These are phyloP conservation scores for Oryzias curvinotus DNA, from an alignment of 2,113 vertebrate genomes.

Conservation along the genomic window DNA sequence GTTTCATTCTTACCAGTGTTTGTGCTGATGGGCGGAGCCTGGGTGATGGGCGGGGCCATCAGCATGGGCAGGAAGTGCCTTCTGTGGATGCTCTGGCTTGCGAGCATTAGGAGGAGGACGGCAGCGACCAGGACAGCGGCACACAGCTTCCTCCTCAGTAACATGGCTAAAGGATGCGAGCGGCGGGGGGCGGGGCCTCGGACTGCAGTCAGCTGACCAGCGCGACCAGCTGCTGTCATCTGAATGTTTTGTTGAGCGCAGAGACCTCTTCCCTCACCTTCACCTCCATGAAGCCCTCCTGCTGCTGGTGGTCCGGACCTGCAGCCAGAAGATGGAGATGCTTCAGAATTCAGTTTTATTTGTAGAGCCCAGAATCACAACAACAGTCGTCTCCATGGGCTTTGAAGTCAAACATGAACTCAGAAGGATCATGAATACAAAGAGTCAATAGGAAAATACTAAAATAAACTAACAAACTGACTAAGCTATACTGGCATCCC, in stretches of 20 bases:
- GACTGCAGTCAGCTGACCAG: slow-evolving; percentile 4
- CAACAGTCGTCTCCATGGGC: too few relatives aligned
- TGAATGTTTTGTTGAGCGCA: slow-evolving; percentile 6
- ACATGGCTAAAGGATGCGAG: slow-evolving; percentile 54
- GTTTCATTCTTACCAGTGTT: slow-evolving; percentile 36
- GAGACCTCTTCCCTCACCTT: not conserved
- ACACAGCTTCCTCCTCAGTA: slow-evolving; percentile 69
- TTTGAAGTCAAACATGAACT: too few relatives aligned
- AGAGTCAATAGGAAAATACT: too few relatives aligned
- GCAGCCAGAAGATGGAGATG: not conserved
- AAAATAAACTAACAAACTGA: too few relatives aligned
- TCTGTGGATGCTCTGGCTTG: slow-evolving; percentile 66
- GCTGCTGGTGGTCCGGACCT: slow-evolving; percentile 5
- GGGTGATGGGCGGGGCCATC: not conserved
- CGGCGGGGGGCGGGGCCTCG: not conserved
- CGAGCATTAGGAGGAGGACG: slow-evolving; percentile 73
- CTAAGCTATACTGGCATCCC: too few relatives aligned
- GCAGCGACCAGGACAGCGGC: slow-evolving; percentile 34
- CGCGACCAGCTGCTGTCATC: slow-evolving; percentile 33
- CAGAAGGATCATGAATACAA: too few relatives aligned
- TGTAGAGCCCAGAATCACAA: too few relatives aligned
- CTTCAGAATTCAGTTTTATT: too few relatives aligned
- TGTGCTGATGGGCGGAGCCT: slow-evolving; percentile 4
- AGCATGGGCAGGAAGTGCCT: slow-evolving; percentile 27
- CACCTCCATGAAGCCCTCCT: slow-evolving; percentile 15